A percentile compares a stretch with the other conserved stretches of the same genome.
These are phyloP conservation scores for Gymnobelideus leadbeateri DNA, from an alignment of 2,113 vertebrate species.

Conservation along the genomic window DNA sequence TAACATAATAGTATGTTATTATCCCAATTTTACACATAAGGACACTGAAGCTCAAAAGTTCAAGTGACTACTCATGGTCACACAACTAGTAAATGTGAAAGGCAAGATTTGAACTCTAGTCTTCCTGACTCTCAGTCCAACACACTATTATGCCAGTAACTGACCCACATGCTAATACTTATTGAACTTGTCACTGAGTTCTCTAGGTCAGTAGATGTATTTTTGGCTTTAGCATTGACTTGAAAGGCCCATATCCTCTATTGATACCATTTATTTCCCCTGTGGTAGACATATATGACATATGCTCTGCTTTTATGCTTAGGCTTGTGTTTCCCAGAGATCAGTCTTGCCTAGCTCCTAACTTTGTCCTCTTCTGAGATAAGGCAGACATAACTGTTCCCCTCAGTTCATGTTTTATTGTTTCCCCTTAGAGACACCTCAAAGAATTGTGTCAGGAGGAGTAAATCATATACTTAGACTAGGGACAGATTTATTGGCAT, in stretches of 20 bases:
- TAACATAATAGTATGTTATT: not conserved
- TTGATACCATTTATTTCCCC: not conserved
- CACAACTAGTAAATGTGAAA: not conserved
- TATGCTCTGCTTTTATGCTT: not conserved
- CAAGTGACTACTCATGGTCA: not conserved
- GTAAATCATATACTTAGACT: not conserved
- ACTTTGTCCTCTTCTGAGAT: not conserved
- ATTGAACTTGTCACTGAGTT: not conserved
- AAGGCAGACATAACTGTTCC: not conserved
- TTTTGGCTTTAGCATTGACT: not conserved
- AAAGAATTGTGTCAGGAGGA: not conserved
- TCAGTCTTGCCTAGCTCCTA: not conserved
- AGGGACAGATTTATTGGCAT: not conserved
- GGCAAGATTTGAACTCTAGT: not conserved
- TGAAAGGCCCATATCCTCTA: not conserved
- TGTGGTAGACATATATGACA: not conserved
- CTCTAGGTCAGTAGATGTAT: not conserved
- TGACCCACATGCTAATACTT: not conserved
- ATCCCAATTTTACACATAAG: not conserved
- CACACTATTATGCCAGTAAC: not conserved
- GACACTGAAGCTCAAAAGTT: not conserved
- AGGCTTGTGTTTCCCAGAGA: not conserved
- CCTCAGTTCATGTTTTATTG: not conserved
- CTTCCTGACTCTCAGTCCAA: not conserved
- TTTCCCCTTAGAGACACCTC: not conserved